Percentiles rank a stretch among this genome's conserved stretches.
Evolutionary conservation across 2,797 vertebrate species (phyloP).

Genomic region (Heterohyrax brucei): DNA sequence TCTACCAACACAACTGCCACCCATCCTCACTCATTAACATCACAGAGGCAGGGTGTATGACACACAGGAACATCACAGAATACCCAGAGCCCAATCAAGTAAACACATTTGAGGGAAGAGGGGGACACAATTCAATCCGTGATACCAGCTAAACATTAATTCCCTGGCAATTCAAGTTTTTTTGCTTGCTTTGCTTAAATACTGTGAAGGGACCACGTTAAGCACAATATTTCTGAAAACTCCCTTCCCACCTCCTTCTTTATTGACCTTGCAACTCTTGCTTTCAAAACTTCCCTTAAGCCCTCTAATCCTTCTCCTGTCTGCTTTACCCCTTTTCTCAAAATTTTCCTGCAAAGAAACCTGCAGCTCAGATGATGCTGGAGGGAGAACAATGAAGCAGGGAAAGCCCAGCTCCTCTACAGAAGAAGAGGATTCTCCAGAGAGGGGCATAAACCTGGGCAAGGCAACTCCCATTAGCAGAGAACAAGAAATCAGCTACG

Average conservation of each 20-base stretch:
- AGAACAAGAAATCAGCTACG: background rate
- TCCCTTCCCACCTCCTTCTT: background rate
- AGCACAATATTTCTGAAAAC: conserved; percentile 48
- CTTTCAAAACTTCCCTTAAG: background rate
- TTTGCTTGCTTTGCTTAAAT: background rate
- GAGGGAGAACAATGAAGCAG: background rate
- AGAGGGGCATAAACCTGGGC: background rate
- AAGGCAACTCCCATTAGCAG: background rate
- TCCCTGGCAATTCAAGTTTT: background rate
- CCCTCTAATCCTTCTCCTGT: background rate
- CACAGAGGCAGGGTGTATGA: too few relatives aligned
- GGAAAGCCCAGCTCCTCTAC: background rate
- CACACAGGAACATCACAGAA: too few relatives aligned
- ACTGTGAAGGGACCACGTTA: background rate
- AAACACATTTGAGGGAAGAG: too few relatives aligned
- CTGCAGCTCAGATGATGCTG: background rate
- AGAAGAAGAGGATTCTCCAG: background rate
- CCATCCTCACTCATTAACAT: too few relatives aligned
- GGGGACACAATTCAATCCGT: too few relatives aligned
- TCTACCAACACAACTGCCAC: too few relatives aligned
- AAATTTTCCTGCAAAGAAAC: background rate
- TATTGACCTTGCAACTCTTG: background rate
- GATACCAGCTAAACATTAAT: conserved; percentile 5
- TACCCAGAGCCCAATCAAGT: too few relatives aligned
- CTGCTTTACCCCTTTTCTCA: background rate